Evolutionary conservation across 2,888 invertebrate genomes (phyloP), one percentile per base, ranked within the genome.

Genomic region (Aporophyla lueneburgensis): DNA sequence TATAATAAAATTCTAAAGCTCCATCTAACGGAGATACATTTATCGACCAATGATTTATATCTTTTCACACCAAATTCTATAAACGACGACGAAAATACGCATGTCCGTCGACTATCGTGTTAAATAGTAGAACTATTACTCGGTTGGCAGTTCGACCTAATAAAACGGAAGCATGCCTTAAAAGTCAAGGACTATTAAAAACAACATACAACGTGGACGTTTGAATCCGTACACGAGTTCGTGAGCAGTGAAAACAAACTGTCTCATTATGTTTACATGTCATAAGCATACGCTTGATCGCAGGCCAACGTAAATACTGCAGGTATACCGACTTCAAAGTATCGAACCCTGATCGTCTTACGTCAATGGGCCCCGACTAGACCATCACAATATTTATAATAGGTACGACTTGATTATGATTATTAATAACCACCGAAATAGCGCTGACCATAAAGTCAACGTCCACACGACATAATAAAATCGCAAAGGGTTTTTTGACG

Each of bases 221-320:
- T 87, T 85, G 72, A 78, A 84, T 77, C 75, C 71, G 73, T 78
- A 71, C 78, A 78, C 75, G 71, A 86, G 76, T 81, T 75, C 75
- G 86, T 86, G 84, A 78, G 58, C 70, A 87, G 71, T 78, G 77
- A 87, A 87, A 89, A 89, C 88, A 88, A 86, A 85, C 86, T 86
- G 86, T 87, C 88, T 68, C 74, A 62, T 69, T 43, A 27, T 86
- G 87, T 88, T 87, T 84, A 83, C 79, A 81, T 80, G 72, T 73
- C 81, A 79, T 76, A 73, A n/a, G 74, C 80, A 79, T 76, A 84
- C 68, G 80, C 74, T 87, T 88, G 89, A 81, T 88, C 73, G 67
- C 77, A 71, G 76, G 89, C 90, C 91, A 92, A 91, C 78, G 83
- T 88, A 91, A 92, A 92, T 90, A 91, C 66, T 76, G 79, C 87